Conservation (phyloP, 2,888 invertebrate genomes). For the Diarsia dahlii region DNA sequence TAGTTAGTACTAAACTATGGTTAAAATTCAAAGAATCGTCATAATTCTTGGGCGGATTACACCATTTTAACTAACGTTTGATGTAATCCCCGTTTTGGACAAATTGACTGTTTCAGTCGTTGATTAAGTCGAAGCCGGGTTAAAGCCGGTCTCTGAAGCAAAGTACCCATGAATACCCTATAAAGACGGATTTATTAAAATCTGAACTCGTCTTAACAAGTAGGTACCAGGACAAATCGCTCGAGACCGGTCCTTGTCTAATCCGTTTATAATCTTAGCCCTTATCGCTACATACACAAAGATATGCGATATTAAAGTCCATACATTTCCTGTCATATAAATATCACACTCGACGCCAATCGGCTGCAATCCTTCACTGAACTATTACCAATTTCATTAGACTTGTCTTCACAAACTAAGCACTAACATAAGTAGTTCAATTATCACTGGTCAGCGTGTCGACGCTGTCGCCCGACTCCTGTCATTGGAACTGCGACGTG, state of each 20-base stretch:
- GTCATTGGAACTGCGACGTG: slow-evolving; percentile 88
- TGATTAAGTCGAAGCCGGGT: slow-evolving; percentile 56
- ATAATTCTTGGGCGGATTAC: slow-evolving; percentile 21
- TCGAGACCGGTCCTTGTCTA: slow-evolving; percentile 40
- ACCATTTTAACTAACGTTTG: slow-evolving; percentile 21
- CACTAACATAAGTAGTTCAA: slow-evolving; percentile 58
- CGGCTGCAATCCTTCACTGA: slow-evolving; percentile 57
- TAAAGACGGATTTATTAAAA: neutral
- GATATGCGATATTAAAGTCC: slow-evolving; percentile 55
- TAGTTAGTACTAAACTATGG: slow-evolving; percentile 72
- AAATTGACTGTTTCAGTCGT: slow-evolving; percentile 38
- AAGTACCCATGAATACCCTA: slow-evolving; percentile 4
- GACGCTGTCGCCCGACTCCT: slow-evolving; percentile 72
- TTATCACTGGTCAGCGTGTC: slow-evolving; percentile 61
- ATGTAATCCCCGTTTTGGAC: slow-evolving; percentile 39
- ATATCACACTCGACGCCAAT: slow-evolving; percentile 55
- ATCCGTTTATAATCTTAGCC: slow-evolving; percentile 48
- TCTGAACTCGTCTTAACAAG: slow-evolving; percentile 1
- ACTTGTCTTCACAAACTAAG: slow-evolving; percentile 44
- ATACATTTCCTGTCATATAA: slow-evolving; percentile 36
- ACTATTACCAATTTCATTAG: slow-evolving; percentile 49
- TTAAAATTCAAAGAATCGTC: slow-evolving; percentile 48
- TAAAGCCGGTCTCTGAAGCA: slow-evolving; percentile 20
- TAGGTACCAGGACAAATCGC: slow-evolving; percentile 10
- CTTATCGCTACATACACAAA: slow-evolving; percentile 51